These are phyloP conservation scores for Archocentrus centrarchus DNA, from an alignment of 2,113 vertebrate genomes.

Conservation along the genomic window DNA sequence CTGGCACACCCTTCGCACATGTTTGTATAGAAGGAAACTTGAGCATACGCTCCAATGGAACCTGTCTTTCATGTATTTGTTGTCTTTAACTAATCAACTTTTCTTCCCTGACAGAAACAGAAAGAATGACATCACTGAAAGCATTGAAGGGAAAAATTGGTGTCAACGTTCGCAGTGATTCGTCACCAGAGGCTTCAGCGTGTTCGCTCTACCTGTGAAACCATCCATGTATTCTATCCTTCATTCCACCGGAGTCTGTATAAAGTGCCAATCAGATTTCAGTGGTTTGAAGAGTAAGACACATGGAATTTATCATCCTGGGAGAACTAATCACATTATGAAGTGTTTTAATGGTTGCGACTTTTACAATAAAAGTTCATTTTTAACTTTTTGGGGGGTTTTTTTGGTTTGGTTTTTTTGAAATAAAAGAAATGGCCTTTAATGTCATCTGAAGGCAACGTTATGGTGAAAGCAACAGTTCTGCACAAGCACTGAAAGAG, in stretches of 20 bases:
- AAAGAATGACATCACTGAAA: constrained; percentile 1
- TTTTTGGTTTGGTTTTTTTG: neutral
- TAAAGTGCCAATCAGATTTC: constrained; percentile 95
- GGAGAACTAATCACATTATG: neutral
- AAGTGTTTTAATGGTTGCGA: neutral
- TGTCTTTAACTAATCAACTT: constrained; percentile 43
- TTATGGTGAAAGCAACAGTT: constrained; percentile 53
- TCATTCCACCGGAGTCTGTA: constrained; percentile 99
- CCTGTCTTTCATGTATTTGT: constrained; percentile 45
- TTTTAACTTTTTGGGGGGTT: neutral
- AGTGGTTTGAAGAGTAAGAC: constrained; percentile 97
- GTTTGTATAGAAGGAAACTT: neutral
- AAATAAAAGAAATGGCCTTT: constrained; percentile 13
- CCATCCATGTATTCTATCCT: constrained; percentile 92
- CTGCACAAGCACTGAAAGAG: constrained; percentile 67
- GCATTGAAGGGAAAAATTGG: neutral
- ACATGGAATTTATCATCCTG: constrained; percentile 85
- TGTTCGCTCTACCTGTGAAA: constrained; percentile 42
- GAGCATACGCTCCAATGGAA: constrained; percentile 4
- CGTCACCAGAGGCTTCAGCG: constrained; percentile 8
- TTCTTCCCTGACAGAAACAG: constrained; percentile 42
- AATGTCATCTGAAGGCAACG: constrained; percentile 21
- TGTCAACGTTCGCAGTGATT: constrained; percentile 14
- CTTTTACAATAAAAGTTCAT: constrained; percentile 47
- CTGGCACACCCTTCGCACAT: constrained; percentile 60